Conservation (phyloP, 2,888 invertebrate genomes). For the Papilio demoleus region DNA sequence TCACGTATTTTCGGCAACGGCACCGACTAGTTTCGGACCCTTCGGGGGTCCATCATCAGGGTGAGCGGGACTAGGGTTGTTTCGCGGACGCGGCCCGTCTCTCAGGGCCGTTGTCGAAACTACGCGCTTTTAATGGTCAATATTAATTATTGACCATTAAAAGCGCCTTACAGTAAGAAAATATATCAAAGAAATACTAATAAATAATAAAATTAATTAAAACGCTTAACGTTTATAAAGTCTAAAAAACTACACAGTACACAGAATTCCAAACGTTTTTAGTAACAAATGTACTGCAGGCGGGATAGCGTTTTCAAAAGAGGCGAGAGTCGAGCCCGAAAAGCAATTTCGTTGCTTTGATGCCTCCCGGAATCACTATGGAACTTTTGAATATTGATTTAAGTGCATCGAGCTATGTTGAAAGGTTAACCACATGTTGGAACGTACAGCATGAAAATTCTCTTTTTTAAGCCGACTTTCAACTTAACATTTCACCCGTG, state of each 20-base stretch:
- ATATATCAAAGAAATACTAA: too few species aligned
- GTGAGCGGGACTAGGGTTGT: too few species aligned
- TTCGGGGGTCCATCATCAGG: too few species aligned
- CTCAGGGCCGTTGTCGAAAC: too few species aligned
- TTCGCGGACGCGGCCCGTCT: too few species aligned
- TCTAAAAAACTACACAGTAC: too few species aligned
- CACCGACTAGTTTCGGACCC: too few species aligned
- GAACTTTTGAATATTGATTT: slow-evolving; percentile 30
- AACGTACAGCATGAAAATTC: neutral
- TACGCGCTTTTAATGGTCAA: too few species aligned
- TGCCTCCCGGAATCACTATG: neutral
- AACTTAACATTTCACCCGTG: neutral
- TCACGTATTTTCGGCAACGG: too few species aligned
- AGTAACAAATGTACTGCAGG: slow-evolving; percentile 25
- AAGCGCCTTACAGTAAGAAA: too few species aligned
- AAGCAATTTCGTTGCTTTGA: slow-evolving; percentile 36
- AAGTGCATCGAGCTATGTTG: neutral
- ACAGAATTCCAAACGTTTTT: neutral
- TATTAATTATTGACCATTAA: too few species aligned
- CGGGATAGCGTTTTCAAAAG: slow-evolving; percentile 20
- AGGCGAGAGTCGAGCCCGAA: slow-evolving; percentile 19
- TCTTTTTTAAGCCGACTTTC: neutral
- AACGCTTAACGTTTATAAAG: too few species aligned
- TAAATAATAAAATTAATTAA: neutral
- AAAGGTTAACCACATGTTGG: neutral